Base-by-base conservation (phyloP, 2,113 vertebrate genomes). In the Tonatia bakeri region DNA sequence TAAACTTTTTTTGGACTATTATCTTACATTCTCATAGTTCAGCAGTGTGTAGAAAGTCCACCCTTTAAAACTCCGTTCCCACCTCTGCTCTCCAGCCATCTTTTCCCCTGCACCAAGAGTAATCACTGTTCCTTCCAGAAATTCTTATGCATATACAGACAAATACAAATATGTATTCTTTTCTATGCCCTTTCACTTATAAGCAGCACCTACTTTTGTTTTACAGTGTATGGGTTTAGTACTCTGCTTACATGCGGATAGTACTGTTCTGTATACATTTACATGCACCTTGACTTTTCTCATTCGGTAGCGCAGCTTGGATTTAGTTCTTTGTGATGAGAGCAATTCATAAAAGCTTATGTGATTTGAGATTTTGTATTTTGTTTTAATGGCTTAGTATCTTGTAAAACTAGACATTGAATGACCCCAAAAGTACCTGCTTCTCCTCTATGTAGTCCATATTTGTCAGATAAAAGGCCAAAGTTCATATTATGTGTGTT, bases 401-500 rank as follows among this genome's bases (percentile, higher is more conserved):
- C n/a, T 33, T 64, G 33, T 94, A 91, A 96, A 69, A 70, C 77
- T 82, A 17, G 47, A 77, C 69, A 88, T 79, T 38, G 47, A 87
- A 54, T 75, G 38, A 50, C 22, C 40, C 4, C 13, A 72, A 88
- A 77, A 4, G 26, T 67, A 59, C 19, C 19, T 65, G 14, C 24
- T 89, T 81, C 47, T 77, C 11, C 4, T 52, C 76, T 79, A 8
- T 85, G 26, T 87, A 31, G 61, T 69, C 56, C 38, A 3, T 87
- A 33, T 61, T 54, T 59, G 90, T 76, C 31, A 77, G 67, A 69
- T 95, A 20, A 87, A 85, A 97, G n/a, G 4, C 52, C 43, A 90
- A 33, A 54, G 64, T 85, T 59, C 87, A 69, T 95, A 93, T 26
- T 70, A 47, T 67, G 7, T 92, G 91, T 81, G 61, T 97, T 97